Conservation (phyloP, 35 echinoderm and acorn worm genomes). For the Amphiura filiformis region DNA sequence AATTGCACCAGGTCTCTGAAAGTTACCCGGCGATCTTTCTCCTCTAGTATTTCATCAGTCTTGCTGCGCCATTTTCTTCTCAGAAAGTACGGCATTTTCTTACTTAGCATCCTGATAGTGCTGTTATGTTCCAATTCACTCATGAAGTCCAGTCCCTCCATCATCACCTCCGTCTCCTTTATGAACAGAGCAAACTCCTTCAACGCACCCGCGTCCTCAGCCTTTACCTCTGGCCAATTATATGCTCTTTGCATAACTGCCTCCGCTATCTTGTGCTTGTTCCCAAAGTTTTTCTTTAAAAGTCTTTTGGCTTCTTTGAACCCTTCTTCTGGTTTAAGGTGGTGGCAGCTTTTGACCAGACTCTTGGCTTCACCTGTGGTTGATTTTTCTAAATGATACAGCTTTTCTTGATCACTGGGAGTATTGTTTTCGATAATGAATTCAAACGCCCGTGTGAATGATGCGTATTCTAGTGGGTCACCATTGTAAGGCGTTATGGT, state of each 20-base stretch:
- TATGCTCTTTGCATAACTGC: constrained; percentile 37
- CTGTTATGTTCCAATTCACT: not conserved
- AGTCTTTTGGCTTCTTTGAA: constrained; percentile 31
- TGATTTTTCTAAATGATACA: constrained; percentile 43
- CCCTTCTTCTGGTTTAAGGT: constrained; percentile 11
- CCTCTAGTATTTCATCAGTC: not conserved
- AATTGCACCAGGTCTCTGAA: constrained; percentile 29
- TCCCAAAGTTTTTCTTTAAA: constrained; percentile 40
- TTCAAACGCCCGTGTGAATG: constrained; percentile 52
- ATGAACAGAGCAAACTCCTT: constrained; percentile 49
- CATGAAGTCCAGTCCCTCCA: not conserved
- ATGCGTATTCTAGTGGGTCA: constrained; percentile 41
- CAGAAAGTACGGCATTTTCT: not conserved
- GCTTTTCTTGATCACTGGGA: not conserved
- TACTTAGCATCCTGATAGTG: not conserved
- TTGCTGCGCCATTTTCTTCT: constrained; percentile 9
- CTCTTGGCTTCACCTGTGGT: constrained; percentile 45
- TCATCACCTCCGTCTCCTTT: constrained; percentile 7
- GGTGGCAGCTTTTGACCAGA: constrained; percentile 31
- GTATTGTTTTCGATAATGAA: constrained; percentile 41
- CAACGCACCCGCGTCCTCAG: constrained; percentile 12
- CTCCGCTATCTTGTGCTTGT: constrained; percentile 10
- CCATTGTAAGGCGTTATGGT: constrained; percentile 29
- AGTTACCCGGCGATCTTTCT: too few species aligned
- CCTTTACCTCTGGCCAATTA: constrained; percentile 13